Evolutionary conservation across 2,888 invertebrate genomes (phyloP).

Genomic region (Marasmarcha lunaedactyla): DNA sequence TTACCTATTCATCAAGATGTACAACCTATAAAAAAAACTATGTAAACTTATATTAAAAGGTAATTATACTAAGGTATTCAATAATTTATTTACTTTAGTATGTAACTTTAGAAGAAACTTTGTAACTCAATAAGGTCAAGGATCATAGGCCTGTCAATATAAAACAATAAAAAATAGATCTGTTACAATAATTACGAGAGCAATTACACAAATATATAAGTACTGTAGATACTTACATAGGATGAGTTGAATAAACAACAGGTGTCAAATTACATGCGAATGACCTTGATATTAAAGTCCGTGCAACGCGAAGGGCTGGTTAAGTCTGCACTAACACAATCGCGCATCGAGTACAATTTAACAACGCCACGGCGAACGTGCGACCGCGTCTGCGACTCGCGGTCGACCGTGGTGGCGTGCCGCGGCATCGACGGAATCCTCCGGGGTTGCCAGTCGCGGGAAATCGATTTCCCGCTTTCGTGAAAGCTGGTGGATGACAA

Average conservation of each 20-base stretch:
- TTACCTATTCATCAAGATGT: no score
- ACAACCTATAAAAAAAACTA: no score
- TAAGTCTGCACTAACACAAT: slow-evolving; percentile 43
- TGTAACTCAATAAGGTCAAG: no score
- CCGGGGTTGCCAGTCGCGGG: slow-evolving; percentile 38
- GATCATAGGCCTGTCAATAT: no score
- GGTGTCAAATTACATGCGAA: slow-evolving; percentile 48
- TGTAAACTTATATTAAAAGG: no score
- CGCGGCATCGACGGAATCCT: slow-evolving; percentile 31
- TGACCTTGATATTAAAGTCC: slow-evolving; percentile 40
- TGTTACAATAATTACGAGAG: no score
- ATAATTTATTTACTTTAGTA: no score
- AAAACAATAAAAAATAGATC: no score
- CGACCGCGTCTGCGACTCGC: slow-evolving; percentile 11
- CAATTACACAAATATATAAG: no score
- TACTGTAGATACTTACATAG: not conserved
- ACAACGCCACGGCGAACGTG: no score
- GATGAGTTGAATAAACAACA: slow-evolving; percentile 40
- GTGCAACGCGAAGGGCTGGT: slow-evolving; percentile 28
- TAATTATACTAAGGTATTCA: no score
- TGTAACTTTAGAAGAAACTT: no score
- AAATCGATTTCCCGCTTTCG: slow-evolving; percentile 22
- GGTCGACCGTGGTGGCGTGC: slow-evolving; percentile 28
- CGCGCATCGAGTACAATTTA: slow-evolving; percentile 16
- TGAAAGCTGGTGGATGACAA: slow-evolving; percentile 9